Evolutionary conservation across 2,888 invertebrate species (phyloP).

Genomic region (Hipparchia semele): DNA sequence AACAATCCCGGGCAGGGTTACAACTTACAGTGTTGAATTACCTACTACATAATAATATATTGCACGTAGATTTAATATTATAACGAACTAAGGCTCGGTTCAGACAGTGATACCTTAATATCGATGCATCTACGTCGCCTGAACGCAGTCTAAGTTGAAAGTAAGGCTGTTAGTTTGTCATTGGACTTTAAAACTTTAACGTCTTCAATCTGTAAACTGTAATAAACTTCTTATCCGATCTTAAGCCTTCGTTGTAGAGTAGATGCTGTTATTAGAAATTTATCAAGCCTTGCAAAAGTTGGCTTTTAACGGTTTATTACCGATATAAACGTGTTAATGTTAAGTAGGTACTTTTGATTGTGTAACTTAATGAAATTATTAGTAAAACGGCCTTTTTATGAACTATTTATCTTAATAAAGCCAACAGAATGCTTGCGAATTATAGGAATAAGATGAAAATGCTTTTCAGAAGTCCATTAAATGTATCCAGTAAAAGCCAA

Average conservation of each 20-base stretch:
- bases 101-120: no score
- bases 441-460: no score
- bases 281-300: background rate
- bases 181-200: constrained; percentile 1
- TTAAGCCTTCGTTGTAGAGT: background rate
- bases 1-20: background rate
- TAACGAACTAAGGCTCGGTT: no score
- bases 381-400: background rate
- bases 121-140: background rate
- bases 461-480: no score
- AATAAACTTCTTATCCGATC: constrained; percentile 6
- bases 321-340: background rate
- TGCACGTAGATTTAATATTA: background rate
- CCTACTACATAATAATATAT: background rate
- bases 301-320: background rate
- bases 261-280: background rate
- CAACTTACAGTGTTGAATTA: background rate
- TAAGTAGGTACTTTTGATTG: background rate
- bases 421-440: no score
- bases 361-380: background rate
- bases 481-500: no score
- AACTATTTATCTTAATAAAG: background rate
- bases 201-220: background rate
- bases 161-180: background rate
- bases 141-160: background rate